Base-by-base conservation (phyloP, 2,888 invertebrate genomes). In the Cataglyphis livida region DNA sequence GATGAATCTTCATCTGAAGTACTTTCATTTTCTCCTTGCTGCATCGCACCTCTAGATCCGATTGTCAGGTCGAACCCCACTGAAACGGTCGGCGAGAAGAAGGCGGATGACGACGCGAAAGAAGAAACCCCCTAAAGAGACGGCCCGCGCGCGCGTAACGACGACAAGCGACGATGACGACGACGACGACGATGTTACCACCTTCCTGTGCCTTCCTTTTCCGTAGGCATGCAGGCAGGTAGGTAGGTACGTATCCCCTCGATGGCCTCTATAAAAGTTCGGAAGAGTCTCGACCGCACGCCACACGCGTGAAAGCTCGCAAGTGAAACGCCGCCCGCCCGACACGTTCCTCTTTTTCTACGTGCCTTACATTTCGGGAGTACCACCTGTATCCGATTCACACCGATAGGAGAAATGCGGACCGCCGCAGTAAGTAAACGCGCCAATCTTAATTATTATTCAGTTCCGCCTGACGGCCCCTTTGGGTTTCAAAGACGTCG, bases 221-320 rank as follows among this genome's bases (percentile, higher is more conserved):
- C 78, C 78, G 78, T 35, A 59, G 48, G 78, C 21, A 57, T 59
- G 70, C 9, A 6, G 38, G 10, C 9, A 38, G 38, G 78, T 32
- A 57, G 78, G 71, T 54, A 48, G 48, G 78, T 35, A 59, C 71
- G 59, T 54, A 79, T 79, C 78, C 78, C 71, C 78, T 79, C 71
- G 73, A 12, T 78, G 71, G 82, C 85, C 70, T 78, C 84, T 92
- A 92, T 92, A 92, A 92, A 90, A 88, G 90, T 89, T 84, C 87
- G 88, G 88, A 88, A 88, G 90, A 88, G 87, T 79, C 87, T 83
- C 88, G 87, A 68, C 74, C 90, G 78, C 78, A 73, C 88, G 90
- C 87, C 91, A 91, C 79, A 91, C 90, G 90, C 88, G 91, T 91
- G 91, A 90, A 85, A 91, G 88, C 89, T 84, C 85, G 89, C 88